phyloP scores from a whole-genome alignment of 2,888 invertebrate genomes.

The Phortica okadai region DNA sequence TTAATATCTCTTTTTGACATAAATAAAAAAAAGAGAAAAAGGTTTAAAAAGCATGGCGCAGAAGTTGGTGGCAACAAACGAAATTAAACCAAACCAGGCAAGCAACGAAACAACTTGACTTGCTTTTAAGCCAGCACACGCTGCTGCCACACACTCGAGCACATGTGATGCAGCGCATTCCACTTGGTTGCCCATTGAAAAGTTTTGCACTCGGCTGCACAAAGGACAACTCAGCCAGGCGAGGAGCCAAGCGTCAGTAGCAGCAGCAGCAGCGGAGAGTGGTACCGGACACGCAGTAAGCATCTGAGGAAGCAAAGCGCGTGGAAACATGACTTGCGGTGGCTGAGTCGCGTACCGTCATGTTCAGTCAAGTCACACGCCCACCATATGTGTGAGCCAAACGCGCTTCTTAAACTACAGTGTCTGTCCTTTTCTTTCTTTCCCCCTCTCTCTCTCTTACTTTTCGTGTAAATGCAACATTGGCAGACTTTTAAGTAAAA shows the following conservation, averaged over 20 bases:
- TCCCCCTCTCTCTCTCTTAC: not conserved
- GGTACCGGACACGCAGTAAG: not conserved
- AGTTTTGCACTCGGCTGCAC: constrained; percentile 50
- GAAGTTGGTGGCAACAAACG: not conserved
- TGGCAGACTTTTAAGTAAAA: constrained; percentile 28
- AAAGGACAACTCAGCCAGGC: constrained; percentile 45
- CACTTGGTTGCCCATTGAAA: constrained; percentile 50
- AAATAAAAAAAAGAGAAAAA: too few relatives aligned
- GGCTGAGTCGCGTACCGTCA: not conserved
- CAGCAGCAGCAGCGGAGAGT: not conserved
- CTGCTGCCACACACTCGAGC: constrained; percentile 12
- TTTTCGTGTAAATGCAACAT: not conserved
- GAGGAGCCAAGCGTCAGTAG: constrained; percentile 7
- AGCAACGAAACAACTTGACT: constrained; percentile 21
- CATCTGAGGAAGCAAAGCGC: constrained; percentile 1
- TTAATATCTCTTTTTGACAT: not conserved
- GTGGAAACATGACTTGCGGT: constrained; percentile 25
- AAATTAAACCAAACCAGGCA: not conserved
- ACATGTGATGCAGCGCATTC: constrained; percentile 51
- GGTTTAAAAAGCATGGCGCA: not conserved
- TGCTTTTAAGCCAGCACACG: constrained; percentile 16
- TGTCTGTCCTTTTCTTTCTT: not conserved
- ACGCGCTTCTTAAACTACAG: too few relatives aligned
- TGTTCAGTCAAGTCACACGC: not conserved
- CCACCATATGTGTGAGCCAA: not conserved